phyloP scores from a whole-genome alignment of 2,888 invertebrate species.

The Lycocerus yunnanus region DNA sequence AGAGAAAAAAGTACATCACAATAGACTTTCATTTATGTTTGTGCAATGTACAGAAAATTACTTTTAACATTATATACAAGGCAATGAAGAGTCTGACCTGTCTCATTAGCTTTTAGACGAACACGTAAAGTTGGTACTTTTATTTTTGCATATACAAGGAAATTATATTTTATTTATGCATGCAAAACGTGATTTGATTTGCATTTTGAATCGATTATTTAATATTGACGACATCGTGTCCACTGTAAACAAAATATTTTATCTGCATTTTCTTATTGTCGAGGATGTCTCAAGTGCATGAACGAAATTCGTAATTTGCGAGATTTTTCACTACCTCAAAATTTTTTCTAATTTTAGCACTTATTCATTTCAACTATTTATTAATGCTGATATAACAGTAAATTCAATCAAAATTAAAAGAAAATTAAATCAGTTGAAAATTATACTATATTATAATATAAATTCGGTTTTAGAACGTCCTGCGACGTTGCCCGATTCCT shows the following conservation, averaged over 20 bases:
- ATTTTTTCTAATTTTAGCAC: not conserved
- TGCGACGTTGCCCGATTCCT: no score
- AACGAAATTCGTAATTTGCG: not conserved
- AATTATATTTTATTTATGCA: not conserved
- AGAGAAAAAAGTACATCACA: not conserved
- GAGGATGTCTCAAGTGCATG: not conserved
- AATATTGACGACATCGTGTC: not conserved
- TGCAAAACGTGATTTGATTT: not conserved
- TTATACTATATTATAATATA: no score
- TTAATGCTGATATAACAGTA: no score
- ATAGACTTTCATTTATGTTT: not conserved
- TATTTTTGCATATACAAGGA: not conserved
- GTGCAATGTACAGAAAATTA: not conserved
- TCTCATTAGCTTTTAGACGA: not conserved
- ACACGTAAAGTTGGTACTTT: not conserved
- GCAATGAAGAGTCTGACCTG: not conserved
- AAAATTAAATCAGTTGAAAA: no score
- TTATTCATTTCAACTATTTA: not conserved
- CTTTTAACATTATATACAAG: not conserved
- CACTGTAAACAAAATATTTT: not conserved
- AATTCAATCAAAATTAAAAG: no score
- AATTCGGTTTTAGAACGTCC: no score
- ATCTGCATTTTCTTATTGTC: not conserved
- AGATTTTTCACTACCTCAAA: not conserved
- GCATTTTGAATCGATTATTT: not conserved